Evolutionary conservation across 2,797 vertebrate species (phyloP).

Genomic region (Fratercula arctica): DNA sequence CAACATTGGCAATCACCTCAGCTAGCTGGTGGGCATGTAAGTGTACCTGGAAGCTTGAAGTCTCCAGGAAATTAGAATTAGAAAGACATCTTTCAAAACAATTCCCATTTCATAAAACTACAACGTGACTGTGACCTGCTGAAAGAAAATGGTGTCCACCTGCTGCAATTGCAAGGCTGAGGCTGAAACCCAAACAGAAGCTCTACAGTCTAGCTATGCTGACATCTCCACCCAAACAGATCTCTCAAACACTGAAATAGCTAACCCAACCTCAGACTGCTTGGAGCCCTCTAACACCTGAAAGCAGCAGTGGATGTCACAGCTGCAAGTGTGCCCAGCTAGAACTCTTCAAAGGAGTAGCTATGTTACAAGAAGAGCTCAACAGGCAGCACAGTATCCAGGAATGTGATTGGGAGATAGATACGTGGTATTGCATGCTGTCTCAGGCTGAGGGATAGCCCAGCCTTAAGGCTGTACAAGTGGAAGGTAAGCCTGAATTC

Average conservation of each 20-base stretch:
- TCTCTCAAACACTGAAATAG: not conserved
- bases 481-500: not conserved
- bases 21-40: not conserved
- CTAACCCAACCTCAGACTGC: not conserved
- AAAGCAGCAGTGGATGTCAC: not conserved
- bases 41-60: not conserved
- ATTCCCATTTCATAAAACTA: not conserved
- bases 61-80: not conserved
- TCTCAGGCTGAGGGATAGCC: not conserved
- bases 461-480: not conserved
- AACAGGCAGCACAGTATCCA: not conserved
- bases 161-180: not conserved
- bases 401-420: not conserved
- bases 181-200: not conserved
- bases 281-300: not conserved
- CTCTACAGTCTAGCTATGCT: not conserved
- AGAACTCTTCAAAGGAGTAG: no score
- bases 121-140: not conserved
- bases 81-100: not conserved
- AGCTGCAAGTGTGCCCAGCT: not conserved
- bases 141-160: not conserved
- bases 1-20: not conserved
- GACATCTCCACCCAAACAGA: not conserved
- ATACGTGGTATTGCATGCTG: rapidly evolving
- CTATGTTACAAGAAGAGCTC: not conserved